These are phyloP conservation scores for Prolemur simus DNA, from an alignment of 2,113 vertebrate species.

Conservation along the genomic window DNA sequence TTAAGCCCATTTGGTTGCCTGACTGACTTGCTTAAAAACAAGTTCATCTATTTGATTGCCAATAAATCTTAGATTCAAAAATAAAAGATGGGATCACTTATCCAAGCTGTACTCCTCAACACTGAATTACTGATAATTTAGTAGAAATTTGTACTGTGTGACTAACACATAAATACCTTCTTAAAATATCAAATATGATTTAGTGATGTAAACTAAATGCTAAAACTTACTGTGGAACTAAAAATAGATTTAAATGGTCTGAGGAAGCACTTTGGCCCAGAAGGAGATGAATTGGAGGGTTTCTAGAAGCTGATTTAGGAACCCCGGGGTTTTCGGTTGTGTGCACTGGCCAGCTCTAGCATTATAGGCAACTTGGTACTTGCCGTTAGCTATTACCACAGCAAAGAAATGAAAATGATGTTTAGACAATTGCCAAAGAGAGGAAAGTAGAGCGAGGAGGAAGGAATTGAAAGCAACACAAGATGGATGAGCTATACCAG, in stretches of 20 bases:
- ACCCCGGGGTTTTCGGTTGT: neutral
- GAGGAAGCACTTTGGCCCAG: neutral
- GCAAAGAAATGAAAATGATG: neutral
- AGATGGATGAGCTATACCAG: neutral
- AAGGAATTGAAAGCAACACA: no score
- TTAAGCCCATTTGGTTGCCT: rapidly evolving
- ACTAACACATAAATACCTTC: neutral
- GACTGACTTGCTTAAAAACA: neutral
- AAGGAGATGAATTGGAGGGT: neutral
- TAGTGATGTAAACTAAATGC: neutral
- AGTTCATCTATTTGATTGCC: no score
- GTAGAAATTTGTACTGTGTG: neutral
- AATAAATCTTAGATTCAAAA: neutral
- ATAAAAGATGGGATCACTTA: neutral
- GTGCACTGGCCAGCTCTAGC: rapidly evolving
- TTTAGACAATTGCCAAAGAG: neutral
- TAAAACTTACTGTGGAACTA: neutral
- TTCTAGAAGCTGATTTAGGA: no score
- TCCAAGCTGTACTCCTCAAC: neutral
- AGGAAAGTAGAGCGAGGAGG: neutral
- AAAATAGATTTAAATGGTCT: neutral
- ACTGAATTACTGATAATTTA: neutral
- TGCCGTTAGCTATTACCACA: neutral
- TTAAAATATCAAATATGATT: neutral
- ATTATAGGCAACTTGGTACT: rapidly evolving